A percentile compares a stretch with the other conserved stretches of the same genome.
These are phyloP conservation scores for Achlya flavicornis DNA, from an alignment of 2,888 invertebrate genomes.

Conservation along the genomic window DNA sequence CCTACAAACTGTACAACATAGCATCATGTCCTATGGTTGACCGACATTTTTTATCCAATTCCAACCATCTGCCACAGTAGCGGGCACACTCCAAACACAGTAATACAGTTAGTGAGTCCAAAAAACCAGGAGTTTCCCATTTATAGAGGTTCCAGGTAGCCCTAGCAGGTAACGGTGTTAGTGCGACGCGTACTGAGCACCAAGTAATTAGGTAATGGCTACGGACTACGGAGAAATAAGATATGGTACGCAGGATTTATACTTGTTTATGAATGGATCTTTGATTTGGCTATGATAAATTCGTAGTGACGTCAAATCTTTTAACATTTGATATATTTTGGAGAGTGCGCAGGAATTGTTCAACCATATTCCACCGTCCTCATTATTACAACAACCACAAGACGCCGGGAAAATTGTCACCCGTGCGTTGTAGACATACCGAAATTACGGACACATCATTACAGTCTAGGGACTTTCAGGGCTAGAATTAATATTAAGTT, in stretches of 20 bases:
- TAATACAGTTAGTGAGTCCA: conserved; percentile 44
- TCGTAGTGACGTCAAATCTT: too few species aligned
- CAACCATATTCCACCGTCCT: too few species aligned
- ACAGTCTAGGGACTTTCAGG: too few species aligned
- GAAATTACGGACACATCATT: too few species aligned
- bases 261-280: not conserved
- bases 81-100: conserved; percentile 29
- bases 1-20: too few species aligned
- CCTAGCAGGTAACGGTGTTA: not conserved
- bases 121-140: conserved; percentile 51
- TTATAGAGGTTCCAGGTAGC: conserved; percentile 50
- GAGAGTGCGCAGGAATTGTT: too few species aligned
- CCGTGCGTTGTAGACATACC: too few species aligned
- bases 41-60: conserved; percentile 14
- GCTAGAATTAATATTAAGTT: too few species aligned
- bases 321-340: too few species aligned
- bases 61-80: conserved; percentile 26
- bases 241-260: not conserved
- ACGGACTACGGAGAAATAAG: not conserved
- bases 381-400: too few species aligned
- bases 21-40: not conserved
- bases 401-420: too few species aligned
- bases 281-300: too few species aligned
- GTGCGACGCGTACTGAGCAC: not conserved
- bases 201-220: not conserved